Percentiles rank a stretch among this genome's conserved stretches.
phyloP scores from a whole-genome alignment of 2,113 vertebrate genomes.

The Petroica traversi region DNA sequence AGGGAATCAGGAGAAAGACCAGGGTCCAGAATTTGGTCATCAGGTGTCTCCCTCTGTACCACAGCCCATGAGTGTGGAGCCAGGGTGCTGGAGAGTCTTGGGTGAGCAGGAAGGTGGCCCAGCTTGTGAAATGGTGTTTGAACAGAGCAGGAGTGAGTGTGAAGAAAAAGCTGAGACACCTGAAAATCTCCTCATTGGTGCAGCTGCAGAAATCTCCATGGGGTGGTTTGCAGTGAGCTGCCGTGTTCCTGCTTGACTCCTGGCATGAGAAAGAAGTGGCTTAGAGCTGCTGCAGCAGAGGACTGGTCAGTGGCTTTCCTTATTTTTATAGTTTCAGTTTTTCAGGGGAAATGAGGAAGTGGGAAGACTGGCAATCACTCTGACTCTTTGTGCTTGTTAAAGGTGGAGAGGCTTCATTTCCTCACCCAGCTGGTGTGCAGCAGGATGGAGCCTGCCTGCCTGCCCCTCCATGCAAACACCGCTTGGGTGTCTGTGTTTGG shows the following conservation, averaged over 20 bases:
- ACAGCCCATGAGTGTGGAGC: accelerated
- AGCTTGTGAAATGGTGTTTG: not conserved
- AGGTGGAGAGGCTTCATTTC: not conserved
- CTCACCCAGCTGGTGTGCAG: not conserved
- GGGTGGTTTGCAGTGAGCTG: not conserved
- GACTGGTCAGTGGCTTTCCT: not conserved
- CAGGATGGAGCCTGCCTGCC: not conserved
- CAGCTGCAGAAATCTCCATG: not conserved
- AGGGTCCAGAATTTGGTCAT: not conserved
- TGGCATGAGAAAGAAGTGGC: not conserved
- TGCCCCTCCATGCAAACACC: too few species aligned
- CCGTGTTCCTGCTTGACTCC: accelerated
- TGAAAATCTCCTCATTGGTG: not conserved
- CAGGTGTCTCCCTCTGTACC: not conserved
- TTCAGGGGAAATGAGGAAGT: not conserved
- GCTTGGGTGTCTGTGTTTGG: accelerated
- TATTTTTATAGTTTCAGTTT: not conserved
- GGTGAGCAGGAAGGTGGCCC: not conserved
- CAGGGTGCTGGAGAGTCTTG: not conserved
- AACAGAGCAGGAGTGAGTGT: not conserved
- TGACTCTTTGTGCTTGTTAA: not conserved
- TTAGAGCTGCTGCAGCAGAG: not conserved
- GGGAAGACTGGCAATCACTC: not conserved
- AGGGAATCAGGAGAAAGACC: not conserved
- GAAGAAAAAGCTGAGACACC: not conserved